Percentiles rank a stretch among this genome's conserved stretches.
phyloP scores from a whole-genome alignment of 2,797 vertebrate species.

The Pseudomugil gertrudae region DNA sequence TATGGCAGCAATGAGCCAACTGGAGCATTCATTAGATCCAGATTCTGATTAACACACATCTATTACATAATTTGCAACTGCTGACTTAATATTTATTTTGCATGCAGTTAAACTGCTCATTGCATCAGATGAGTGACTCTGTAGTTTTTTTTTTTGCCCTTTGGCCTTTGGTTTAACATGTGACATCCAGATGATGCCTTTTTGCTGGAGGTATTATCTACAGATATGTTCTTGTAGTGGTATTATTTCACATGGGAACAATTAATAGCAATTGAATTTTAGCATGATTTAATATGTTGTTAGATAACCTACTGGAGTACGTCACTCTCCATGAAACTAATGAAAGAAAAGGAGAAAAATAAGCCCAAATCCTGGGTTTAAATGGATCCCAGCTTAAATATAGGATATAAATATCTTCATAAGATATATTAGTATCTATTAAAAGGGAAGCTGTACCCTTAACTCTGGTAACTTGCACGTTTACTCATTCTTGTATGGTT shows the following conservation, averaged over 20 bases:
- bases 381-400: background rate
- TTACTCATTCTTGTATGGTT: too few relatives aligned
- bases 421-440: too few relatives aligned
- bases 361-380: background rate
- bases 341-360: background rate
- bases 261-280: background rate
- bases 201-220: slow-evolving; percentile 2
- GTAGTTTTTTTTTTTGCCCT: slow-evolving; percentile 34
- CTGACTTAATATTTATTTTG: background rate
- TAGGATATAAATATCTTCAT: background rate
- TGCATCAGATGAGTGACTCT: slow-evolving; percentile 42
- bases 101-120: slow-evolving; percentile 33
- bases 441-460: too few relatives aligned
- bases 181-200: slow-evolving; percentile 37
- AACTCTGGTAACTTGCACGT: too few relatives aligned
- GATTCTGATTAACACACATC: background rate
- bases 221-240: background rate
- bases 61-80: slow-evolving; percentile 3
- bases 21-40: background rate
- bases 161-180: slow-evolving; percentile 41
- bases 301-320: background rate
- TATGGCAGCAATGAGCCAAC: slow-evolving; percentile 13
- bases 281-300: background rate
- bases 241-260: background rate
- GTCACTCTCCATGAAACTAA: background rate